Conservation (phyloP, 2,888 invertebrate genomes). For the Sicus ferrugineus region DNA sequence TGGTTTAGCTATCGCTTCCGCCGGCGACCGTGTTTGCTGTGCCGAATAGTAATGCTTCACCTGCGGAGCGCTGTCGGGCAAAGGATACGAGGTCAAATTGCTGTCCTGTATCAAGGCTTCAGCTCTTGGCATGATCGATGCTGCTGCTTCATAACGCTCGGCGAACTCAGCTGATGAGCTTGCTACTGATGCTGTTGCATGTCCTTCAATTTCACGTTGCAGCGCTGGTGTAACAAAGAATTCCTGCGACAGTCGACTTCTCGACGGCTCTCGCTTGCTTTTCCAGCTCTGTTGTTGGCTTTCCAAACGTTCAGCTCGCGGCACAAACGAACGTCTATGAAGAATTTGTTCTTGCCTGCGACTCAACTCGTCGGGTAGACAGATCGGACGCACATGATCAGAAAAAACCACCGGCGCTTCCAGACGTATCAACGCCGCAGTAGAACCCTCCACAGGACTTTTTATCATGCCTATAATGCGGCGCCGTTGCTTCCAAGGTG, state of each 20-base stretch:
- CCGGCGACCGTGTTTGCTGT: slow-evolving; percentile 35
- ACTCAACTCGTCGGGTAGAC: slow-evolving; percentile 72
- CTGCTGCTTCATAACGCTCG: slow-evolving; percentile 49
- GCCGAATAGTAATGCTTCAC: slow-evolving; percentile 51
- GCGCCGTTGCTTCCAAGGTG: slow-evolving; percentile 88
- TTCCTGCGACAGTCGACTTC: slow-evolving; percentile 55
- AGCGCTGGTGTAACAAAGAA: slow-evolving; percentile 59
- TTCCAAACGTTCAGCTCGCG: slow-evolving; percentile 60
- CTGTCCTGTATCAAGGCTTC: slow-evolving; percentile 53
- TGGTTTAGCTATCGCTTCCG: slow-evolving; percentile 28
- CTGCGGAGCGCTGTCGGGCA: slow-evolving; percentile 60
- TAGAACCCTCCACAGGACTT: slow-evolving; percentile 88
- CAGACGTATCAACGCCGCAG: slow-evolving; percentile 80
- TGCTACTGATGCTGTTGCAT: slow-evolving; percentile 28
- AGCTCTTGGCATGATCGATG: slow-evolving; percentile 57
- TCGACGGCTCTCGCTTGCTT: slow-evolving; percentile 19
- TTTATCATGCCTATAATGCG: slow-evolving; percentile 86
- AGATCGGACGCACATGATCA: slow-evolving; percentile 85
- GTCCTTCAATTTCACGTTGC: slow-evolving; percentile 38
- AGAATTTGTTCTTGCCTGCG: slow-evolving; percentile 51
- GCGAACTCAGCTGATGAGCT: slow-evolving; percentile 33
- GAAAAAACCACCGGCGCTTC: slow-evolving; percentile 78
- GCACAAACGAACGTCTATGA: slow-evolving; percentile 55
- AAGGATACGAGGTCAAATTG: slow-evolving; percentile 54
- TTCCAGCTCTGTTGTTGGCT: slow-evolving; percentile 37